Conservation (phyloP, 2,113 vertebrate genomes). For the Rhabdomys dilectus region DNA sequence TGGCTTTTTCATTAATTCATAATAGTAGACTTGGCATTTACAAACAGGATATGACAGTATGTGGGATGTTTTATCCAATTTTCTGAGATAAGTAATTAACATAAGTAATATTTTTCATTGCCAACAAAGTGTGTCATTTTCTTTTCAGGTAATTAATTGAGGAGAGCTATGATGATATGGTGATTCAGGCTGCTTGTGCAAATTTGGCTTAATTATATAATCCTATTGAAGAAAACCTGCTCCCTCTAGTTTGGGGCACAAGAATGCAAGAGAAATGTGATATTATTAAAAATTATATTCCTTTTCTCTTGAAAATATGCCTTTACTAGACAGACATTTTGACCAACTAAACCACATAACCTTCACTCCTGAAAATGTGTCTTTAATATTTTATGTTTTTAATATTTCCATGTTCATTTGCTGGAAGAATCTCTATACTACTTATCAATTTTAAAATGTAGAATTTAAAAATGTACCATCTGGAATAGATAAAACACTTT, state of each 20-base stretch:
- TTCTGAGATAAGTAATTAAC: constrained; percentile 69
- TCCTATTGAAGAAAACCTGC: constrained; percentile 30
- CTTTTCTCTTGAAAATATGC: constrained; percentile 52
- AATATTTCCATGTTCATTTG: not conserved
- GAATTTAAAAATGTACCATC: not conserved
- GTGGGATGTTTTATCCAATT: constrained; percentile 57
- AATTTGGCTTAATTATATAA: constrained; percentile 58
- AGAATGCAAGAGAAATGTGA: constrained; percentile 35
- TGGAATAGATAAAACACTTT: not conserved
- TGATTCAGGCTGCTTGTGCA: constrained; percentile 41
- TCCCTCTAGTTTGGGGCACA: constrained; percentile 4
- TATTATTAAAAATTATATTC: constrained; percentile 52
- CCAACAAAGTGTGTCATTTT: constrained; percentile 63
- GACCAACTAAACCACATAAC: not conserved
- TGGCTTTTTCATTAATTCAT: constrained; percentile 33
- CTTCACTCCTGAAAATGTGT: not conserved
- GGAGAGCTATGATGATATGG: constrained; percentile 22
- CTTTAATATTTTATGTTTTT: constrained; percentile 53
- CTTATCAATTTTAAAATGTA: constrained; percentile 45
- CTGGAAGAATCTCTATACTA: not conserved
- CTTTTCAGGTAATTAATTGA: constrained; percentile 64
- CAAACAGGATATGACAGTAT: constrained; percentile 54
- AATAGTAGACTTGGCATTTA: constrained; percentile 55
- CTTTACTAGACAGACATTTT: not conserved
- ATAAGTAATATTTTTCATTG: constrained; percentile 56